Evolutionary conservation across 2,113 vertebrate genomes (phyloP), one percentile per base, ranked within the genome.

Genomic region (Pelusios castaneus): DNA sequence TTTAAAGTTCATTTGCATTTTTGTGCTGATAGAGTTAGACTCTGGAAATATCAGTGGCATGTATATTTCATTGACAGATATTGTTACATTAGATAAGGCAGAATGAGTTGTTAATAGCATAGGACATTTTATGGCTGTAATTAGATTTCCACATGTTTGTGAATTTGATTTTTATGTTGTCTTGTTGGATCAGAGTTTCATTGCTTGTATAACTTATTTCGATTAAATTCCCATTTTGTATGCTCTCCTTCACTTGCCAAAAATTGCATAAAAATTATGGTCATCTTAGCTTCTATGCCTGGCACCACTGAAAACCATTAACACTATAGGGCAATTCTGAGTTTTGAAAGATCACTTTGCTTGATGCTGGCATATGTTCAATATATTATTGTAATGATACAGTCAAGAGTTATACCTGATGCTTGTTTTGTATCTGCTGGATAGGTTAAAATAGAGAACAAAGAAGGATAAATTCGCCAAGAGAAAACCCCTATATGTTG

Each of bases 321-420:
- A n/a, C 4, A 1, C 14, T 5, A 34, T 56, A 31, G 73, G 8
- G 1, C 19, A n/a, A 63, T 77, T 80, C 6, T 49, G 1, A n/a
- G 2, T 70, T 87, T 85, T 83, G 34, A 90, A 91, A 89, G 8
- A 84, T 6, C 73, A 31, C 1, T 3, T 76, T 73, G 76, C 2
- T 75, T 38, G n/a, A 38, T 41, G 73, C 43, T 22, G 75, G 47
- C 5, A 49, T 47, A 41, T 5, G 14, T 82, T 63, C 45, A 75
- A 78, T 2, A 21, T 84, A 55, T 7, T 55, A 3, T 17, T 51
- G 0, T 16, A 41, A 49, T 17, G 5, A 78, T 41, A 29, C 6
- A 4, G 21, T 45, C 29, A 80, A 80, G 25, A 80, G 31, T 47
- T 79, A 34, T 79, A 34, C 17, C 22, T 52, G 16, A 52, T 47